Conservation (phyloP, 2,797 vertebrate species). For the Rhinichthys osculus region DNA sequence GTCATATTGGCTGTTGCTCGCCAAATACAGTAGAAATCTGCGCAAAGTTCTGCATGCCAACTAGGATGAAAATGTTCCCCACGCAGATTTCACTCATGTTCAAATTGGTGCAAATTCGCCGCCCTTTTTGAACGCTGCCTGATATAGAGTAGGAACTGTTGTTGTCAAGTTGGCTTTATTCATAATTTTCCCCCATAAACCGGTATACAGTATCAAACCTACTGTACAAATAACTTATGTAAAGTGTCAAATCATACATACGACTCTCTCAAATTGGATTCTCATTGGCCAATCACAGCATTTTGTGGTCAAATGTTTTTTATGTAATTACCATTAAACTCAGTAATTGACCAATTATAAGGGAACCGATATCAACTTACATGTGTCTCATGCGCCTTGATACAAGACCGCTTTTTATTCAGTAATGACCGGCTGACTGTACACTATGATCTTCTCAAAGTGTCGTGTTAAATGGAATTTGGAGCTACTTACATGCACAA, state of each 20-base stretch:
- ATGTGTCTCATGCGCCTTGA: neutral
- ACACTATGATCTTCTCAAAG: conserved; percentile 22
- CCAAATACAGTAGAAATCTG: neutral
- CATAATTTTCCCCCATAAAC: neutral
- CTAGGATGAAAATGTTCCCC: neutral
- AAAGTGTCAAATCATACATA: neutral
- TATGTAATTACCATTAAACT: neutral
- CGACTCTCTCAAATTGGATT: neutral
- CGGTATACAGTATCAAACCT: neutral
- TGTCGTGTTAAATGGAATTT: conserved; percentile 37
- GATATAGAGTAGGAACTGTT: neutral
- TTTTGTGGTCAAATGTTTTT: neutral
- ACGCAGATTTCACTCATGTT: neutral
- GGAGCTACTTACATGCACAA: conserved; percentile 22
- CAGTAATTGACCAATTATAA: neutral
- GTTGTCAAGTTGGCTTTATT: neutral
- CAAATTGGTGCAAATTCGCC: neutral
- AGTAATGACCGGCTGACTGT: neutral
- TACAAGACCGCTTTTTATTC: neutral
- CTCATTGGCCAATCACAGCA: neutral
- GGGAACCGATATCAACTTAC: neutral
- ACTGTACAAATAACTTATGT: too few relatives aligned
- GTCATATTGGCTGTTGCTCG: neutral
- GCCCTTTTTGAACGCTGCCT: neutral
- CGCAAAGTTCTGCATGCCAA: neutral